Conservation (phyloP, 2,113 vertebrate genomes). For the Forbesichthys papilliferus region DNA sequence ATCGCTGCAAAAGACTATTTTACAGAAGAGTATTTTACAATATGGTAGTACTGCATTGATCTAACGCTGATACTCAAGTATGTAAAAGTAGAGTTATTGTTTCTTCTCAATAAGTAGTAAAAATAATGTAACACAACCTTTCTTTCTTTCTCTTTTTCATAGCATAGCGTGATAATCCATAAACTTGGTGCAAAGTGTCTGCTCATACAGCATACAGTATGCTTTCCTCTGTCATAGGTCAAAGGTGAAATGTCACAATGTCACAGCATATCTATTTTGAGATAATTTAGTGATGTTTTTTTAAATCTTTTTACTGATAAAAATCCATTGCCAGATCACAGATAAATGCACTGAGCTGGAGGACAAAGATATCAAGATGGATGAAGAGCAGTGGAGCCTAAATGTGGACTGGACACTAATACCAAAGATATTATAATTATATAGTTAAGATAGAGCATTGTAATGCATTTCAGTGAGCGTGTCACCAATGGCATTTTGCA, state of each 20-base stretch:
- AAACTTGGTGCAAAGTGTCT: background rate
- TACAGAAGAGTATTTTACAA: background rate
- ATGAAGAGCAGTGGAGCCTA: background rate
- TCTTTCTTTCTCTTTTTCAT: too few relatives aligned
- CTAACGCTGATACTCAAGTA: too few relatives aligned
- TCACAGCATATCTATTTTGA: conserved; percentile 1
- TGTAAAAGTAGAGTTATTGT: too few relatives aligned
- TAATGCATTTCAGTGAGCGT: too few relatives aligned
- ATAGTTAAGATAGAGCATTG: background rate
- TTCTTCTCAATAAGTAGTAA: too few relatives aligned
- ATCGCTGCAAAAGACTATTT: too few relatives aligned
- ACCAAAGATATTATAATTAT: too few relatives aligned
- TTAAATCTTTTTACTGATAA: background rate
- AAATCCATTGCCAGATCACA: conserved; percentile 17
- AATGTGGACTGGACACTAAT: background rate
- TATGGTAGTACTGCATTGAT: background rate
- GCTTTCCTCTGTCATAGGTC: conserved; percentile 1
- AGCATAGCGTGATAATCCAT: background rate
- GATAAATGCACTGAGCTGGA: background rate
- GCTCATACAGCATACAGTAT: background rate
- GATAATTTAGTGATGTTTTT: conserved; percentile 5
- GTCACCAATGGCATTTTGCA: too few relatives aligned
- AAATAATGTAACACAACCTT: too few relatives aligned
- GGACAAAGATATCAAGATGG: background rate
- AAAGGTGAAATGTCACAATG: background rate